Base-by-base conservation (phyloP, 2,797 vertebrate genomes). In the Sebastes dallii region DNA sequence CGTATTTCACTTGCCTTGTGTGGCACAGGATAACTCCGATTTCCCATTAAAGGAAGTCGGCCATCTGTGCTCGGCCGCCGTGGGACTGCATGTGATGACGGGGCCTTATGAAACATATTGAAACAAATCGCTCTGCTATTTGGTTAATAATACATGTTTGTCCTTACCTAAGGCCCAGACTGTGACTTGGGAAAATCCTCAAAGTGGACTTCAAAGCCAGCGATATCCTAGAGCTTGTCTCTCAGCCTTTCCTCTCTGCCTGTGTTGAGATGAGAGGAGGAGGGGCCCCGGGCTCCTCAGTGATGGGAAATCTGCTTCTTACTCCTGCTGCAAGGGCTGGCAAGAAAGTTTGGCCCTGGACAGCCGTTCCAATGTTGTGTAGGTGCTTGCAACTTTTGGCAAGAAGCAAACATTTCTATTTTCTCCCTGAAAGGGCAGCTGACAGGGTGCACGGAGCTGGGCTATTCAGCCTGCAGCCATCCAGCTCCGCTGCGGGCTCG, bases 51-150 rank as follows among this genome's bases (percentile, higher is more conserved):
- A 78, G 58, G 27, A 72, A 71, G 58, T 46, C 81, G 77, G 58
- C 83, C 69, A 75, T 82, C 79, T 89, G 65, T 67, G 74, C 66
- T 74, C 79, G 46, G 67, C 56, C 78, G 83, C 83, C 60, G 50
- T 77, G 70, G 77, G 69, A 70, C 80, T 39, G 18, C 24, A 58
- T 20, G 67, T 77, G 85, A 83, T 52, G 20, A 70, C 3, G 20
- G 42, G 66, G 64, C 72, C 70, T 66, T 56, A 55, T 55, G 72
- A 85, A 80, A 77, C 77, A 88, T 91, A 91, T 76, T 80, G 84
- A 86, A 93, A 88, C 84, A 86, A 91, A 91, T 81, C 81, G 78
- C 81, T 24, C 32, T 72, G 70, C 69, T 82, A 84, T 82, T 80
- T 30, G 16, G 68, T 84, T 90, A 84, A 90, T 92, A 81, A 89